Evolutionary conservation across 2,113 vertebrate genomes (phyloP).

Genomic region (Barnardius zonarius): DNA sequence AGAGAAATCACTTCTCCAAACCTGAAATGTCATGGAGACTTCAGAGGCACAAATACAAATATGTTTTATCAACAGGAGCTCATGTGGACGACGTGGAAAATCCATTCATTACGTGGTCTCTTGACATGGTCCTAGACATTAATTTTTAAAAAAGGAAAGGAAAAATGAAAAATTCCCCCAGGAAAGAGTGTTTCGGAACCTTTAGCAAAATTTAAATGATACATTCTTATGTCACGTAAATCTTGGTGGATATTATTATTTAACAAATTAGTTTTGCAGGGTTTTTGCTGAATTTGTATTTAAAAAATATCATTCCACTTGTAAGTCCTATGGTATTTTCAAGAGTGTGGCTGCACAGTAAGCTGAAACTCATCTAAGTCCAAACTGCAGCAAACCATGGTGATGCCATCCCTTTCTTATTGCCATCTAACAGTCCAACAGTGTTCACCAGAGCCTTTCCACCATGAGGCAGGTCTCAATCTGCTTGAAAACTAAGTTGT

Average conservation of each 20-base stretch:
- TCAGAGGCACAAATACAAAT: neutral
- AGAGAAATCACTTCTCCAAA: neutral
- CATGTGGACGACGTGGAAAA: neutral
- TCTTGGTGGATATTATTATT: neutral
- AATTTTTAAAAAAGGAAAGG: neutral
- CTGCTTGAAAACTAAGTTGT: neutral
- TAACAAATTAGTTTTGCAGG: neutral
- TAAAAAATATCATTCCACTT: neutral
- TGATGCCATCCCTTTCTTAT: neutral
- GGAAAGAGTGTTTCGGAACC: neutral
- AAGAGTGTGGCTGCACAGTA: neutral
- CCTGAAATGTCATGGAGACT: neutral
- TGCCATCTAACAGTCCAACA: neutral
- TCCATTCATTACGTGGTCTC: neutral
- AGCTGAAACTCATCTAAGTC: neutral
- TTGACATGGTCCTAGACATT: neutral
- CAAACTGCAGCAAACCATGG: neutral
- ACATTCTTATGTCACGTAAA: fast-evolving
- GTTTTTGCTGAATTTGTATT: neutral
- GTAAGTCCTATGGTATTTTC: neutral
- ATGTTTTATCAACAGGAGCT: neutral
- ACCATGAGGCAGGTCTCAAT: neutral
- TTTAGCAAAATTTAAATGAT: neutral
- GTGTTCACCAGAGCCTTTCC: neutral
- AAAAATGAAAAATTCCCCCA: neutral